phyloP scores from a whole-genome alignment of 2,113 vertebrate genomes.

The Ochotona princeps region DNA sequence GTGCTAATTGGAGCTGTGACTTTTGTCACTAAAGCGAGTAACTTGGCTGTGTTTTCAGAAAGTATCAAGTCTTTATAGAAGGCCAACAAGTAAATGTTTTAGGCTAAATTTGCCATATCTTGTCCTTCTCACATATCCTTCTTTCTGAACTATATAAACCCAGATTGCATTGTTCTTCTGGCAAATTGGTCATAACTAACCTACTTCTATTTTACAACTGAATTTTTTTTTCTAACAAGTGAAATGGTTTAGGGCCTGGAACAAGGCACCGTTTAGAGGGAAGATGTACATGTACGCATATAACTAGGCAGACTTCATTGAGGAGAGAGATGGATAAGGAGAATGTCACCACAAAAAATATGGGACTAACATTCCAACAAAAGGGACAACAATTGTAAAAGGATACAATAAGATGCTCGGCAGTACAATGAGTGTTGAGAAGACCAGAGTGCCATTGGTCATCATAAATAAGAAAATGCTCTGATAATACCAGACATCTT shows the following conservation, averaged over 20 bases:
- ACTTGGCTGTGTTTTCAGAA: not conserved
- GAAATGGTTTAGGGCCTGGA: not conserved
- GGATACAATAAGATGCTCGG: not conserved
- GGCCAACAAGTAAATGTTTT: not conserved
- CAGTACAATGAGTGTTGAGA: not conserved
- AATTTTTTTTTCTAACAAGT: not conserved
- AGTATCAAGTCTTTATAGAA: not conserved
- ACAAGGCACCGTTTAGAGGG: not conserved
- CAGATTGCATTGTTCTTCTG: not conserved
- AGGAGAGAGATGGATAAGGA: not conserved
- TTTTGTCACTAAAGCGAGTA: not conserved
- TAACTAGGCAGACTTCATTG: not conserved
- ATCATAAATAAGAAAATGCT: not conserved
- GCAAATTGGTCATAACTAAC: not conserved
- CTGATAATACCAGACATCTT: not conserved
- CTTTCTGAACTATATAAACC: slow-evolving; percentile 11
- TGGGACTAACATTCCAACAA: not conserved
- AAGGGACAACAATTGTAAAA: not conserved
- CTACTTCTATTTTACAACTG: slow-evolving; percentile 2
- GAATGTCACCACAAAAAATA: not conserved
- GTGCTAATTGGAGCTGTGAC: not conserved
- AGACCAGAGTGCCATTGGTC: fast-evolving
- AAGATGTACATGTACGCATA: not conserved
- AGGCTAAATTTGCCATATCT: not conserved
- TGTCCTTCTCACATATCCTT: not conserved